phyloP scores from a whole-genome alignment of 2,888 invertebrate species.

The Crocallis elinguaria region DNA sequence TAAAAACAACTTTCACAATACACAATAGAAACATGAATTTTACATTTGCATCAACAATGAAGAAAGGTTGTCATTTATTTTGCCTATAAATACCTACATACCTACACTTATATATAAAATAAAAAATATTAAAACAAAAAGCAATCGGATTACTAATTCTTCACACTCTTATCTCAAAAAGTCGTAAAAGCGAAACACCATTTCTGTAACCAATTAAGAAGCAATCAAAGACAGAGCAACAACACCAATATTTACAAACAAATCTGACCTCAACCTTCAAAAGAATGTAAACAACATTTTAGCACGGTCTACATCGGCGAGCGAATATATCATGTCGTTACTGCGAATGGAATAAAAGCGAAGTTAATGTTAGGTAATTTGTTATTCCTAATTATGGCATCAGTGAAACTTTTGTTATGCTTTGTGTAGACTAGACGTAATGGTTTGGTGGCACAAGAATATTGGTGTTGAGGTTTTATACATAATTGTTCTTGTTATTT shows the following conservation, averaged over 20 bases:
- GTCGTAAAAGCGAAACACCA: too few relatives aligned
- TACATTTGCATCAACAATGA: too few relatives aligned
- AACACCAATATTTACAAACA: conserved; percentile 24
- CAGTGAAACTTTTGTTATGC: conserved; percentile 18
- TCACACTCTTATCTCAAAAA: too few relatives aligned
- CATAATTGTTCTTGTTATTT: neutral
- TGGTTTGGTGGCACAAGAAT: neutral
- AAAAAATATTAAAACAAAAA: too few relatives aligned
- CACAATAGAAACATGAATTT: too few relatives aligned
- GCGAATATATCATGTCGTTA: conserved; percentile 26
- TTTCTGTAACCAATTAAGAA: neutral
- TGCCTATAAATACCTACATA: too few relatives aligned
- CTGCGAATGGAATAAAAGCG: conserved; percentile 15
- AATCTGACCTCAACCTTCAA: conserved; percentile 22
- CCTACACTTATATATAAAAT: too few relatives aligned
- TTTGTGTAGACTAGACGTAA: conserved; percentile 13
- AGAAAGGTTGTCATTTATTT: too few relatives aligned
- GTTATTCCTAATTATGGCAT: conserved; percentile 14
- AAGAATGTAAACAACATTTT: conserved; percentile 18
- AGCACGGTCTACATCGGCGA: conserved; percentile 13
- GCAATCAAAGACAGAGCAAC: conserved; percentile 6
- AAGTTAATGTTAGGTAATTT: conserved; percentile 22
- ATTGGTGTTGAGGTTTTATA: conserved; percentile 1
- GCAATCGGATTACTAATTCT: too few relatives aligned
- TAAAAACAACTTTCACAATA: too few relatives aligned